Percentiles rank a stretch among this genome's conserved stretches.
These are phyloP conservation scores for Calidris pygmaea DNA, from an alignment of 2,113 vertebrate genomes.

Conservation along the genomic window DNA sequence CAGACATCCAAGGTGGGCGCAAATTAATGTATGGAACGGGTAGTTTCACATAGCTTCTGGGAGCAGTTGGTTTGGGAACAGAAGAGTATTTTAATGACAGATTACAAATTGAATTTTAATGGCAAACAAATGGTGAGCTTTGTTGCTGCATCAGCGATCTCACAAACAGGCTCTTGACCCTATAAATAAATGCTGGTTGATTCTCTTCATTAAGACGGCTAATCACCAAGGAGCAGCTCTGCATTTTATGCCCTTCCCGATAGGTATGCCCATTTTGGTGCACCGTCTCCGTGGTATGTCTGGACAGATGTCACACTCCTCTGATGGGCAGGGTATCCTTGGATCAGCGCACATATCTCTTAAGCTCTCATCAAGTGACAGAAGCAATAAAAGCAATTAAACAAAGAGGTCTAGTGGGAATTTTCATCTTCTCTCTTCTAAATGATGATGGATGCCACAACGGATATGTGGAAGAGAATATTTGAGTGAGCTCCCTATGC, in stretches of 20 bases:
- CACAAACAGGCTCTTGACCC: not conserved
- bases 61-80: not conserved
- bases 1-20: not conserved
- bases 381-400: slow-evolving; percentile 20
- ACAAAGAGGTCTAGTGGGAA: not conserved
- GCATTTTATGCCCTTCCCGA: not conserved
- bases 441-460: slow-evolving; percentile 16
- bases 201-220: not conserved
- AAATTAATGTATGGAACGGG: not conserved
- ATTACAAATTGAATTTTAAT: slow-evolving; percentile 38
- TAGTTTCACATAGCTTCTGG: not conserved
- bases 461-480: not conserved
- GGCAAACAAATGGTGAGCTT: not conserved
- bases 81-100: not conserved
- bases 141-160: not conserved
- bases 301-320: not conserved
- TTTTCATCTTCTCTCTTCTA: not conserved
- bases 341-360: accelerated
- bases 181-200: not conserved
- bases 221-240: not conserved
- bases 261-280: accelerated
- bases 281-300: accelerated
- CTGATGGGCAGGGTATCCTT: not conserved
- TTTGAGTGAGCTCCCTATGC: not conserved
- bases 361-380: not conserved